Base-by-base conservation (phyloP, 2,888 invertebrate species). In the Mamestra brassicae region DNA sequence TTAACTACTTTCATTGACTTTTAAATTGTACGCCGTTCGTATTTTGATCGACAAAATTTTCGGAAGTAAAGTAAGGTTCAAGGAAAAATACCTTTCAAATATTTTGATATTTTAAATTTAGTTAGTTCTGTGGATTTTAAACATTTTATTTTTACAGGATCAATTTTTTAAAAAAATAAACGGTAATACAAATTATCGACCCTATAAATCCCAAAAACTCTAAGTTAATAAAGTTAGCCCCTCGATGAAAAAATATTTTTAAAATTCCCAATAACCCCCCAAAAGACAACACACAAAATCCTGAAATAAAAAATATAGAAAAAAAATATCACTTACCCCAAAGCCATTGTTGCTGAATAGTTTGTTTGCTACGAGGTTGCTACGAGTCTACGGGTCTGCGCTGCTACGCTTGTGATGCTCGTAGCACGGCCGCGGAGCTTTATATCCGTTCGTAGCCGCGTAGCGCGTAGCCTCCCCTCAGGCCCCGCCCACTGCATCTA, bases 361-460 rank as follows among this genome's bases (percentile, higher is more conserved):
- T 66, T 71, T 80, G 62, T 66, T 71, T 80, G 85, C 78, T 85
- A 80, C 80, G 85, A 36, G 68, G 78, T 74, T 80, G 85, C 83
- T 87, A 87, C 83, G 81, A 64, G 85, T 81, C 89, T 90, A 85
- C 82, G 80, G 52, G 84, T 78, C 90, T 91, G 91, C 90, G 90
- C 83, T 82, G 90, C 88, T 90, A 87, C 89, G 89, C 74, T 88
- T 89, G 88, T 88, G 89, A 85, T 88, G 88, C 88, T 88, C 90
- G 89, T 88, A 88, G 88, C 80, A 87, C 83, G 85, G 89, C 82
- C 87, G 87, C 86, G 87, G 81, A 80, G 86, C 90, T 91, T 95
- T 95, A 94, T 95, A 95, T 93, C 85, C 86, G 52, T n/a, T 15
- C 76, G 76, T 78, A 77, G 76, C 71, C 50, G n/a, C 76, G 84